phyloP scores from a whole-genome alignment of 2,113 vertebrate genomes.

The Mola mola region DNA sequence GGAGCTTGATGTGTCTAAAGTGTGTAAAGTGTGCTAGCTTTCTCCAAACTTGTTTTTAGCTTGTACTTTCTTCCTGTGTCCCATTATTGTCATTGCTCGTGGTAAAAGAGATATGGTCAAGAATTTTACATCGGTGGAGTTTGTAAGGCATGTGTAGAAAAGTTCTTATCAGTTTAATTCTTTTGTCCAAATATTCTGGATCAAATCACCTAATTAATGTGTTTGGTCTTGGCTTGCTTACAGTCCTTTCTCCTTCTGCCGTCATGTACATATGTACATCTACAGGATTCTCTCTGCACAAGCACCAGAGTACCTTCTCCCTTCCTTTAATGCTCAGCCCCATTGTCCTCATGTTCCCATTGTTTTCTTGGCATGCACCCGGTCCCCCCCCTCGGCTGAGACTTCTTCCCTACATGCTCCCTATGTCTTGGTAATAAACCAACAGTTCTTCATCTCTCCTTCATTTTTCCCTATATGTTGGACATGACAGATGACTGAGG shows the following conservation, averaged over 20 bases:
- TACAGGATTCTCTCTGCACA: not conserved
- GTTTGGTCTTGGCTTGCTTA: no score
- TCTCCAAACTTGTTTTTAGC: no score
- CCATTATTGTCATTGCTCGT: no score
- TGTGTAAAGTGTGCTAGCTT: no score
- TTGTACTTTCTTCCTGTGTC: no score
- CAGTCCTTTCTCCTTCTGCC: not conserved
- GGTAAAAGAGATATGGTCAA: no score
- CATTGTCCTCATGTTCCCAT: slow-evolving; percentile 40
- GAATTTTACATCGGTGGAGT: no score
- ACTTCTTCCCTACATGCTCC: slow-evolving; percentile 47
- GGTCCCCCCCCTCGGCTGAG: slow-evolving; percentile 33
- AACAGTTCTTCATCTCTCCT: slow-evolving; percentile 58
- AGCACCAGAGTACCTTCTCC: slow-evolving; percentile 11
- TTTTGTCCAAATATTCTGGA: no score
- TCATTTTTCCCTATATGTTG: slow-evolving; percentile 56
- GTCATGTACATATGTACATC: not conserved
- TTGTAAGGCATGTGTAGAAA: no score
- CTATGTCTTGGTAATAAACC: slow-evolving; percentile 72
- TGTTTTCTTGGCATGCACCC: slow-evolving; percentile 43
- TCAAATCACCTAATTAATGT: no score
- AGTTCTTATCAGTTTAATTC: no score
- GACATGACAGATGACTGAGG: slow-evolving; percentile 81
- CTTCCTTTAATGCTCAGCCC: not conserved
- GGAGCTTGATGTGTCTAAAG: no score